These are phyloP conservation scores for Chaetodon trifasciatus DNA, from an alignment of 2,797 vertebrate species.

Conservation along the genomic window DNA sequence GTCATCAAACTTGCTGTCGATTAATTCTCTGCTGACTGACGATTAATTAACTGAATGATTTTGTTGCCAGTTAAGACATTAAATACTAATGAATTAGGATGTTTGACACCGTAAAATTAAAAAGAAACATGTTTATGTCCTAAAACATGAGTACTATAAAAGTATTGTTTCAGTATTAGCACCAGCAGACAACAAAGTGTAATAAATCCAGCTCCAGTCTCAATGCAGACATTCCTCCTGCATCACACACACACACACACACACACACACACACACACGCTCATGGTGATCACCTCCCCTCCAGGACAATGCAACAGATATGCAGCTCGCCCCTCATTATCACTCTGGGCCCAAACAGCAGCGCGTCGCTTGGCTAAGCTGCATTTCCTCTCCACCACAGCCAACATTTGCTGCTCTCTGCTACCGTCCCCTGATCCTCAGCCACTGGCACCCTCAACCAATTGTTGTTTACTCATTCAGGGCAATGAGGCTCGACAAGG, in stretches of 20 bases:
- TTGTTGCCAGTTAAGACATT: neutral
- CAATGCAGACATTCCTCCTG: slow-evolving; percentile 3
- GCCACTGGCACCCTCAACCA: slow-evolving; percentile 53
- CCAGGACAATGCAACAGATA: slow-evolving; percentile 47
- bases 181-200: neutral
- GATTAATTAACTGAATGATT: too few species aligned
- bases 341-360: slow-evolving; percentile 64
- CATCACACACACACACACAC: neutral
- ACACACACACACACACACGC: slow-evolving; percentile 18
- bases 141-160: neutral
- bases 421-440: slow-evolving; percentile 61
- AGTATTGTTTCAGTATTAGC: neutral
- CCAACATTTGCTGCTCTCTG: slow-evolving; percentile 68
- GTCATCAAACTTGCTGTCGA: too few species aligned
- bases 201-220: neutral
- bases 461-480: slow-evolving; percentile 71
- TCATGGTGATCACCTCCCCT: slow-evolving; percentile 28
- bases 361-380: slow-evolving; percentile 51
- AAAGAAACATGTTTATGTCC: neutral
- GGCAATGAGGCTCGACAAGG: slow-evolving; percentile 53
- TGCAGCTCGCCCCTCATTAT: slow-evolving; percentile 61
- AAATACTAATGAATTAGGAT: neutral
- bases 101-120: neutral
- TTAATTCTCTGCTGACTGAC: neutral
- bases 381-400: slow-evolving; percentile 64